Evolutionary conservation across 2,113 vertebrate genomes (phyloP).

Genomic region (Megaceryle torquata): DNA sequence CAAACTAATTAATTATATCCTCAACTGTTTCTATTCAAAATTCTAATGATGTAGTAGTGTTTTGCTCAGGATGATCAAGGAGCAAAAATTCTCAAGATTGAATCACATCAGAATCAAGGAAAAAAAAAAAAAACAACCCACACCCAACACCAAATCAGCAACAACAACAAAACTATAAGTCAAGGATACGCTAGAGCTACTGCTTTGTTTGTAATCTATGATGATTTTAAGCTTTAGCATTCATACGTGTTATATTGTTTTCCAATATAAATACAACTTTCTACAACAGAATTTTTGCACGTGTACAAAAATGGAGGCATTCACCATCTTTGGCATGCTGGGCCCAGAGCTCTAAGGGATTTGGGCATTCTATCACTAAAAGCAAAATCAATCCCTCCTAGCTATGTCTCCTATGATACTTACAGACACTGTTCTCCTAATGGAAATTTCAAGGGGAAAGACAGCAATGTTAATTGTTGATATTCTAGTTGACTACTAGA

Average conservation of each 20-base stretch:
- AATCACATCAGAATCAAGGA: background rate
- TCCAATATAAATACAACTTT: background rate
- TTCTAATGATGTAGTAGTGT: background rate
- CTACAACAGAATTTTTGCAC: background rate
- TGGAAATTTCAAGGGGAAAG: background rate
- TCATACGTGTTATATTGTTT: background rate
- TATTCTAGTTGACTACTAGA: background rate
- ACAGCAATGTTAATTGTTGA: background rate
- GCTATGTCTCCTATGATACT: background rate
- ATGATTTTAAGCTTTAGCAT: background rate
- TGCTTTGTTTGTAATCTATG: background rate
- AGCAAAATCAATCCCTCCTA: background rate
- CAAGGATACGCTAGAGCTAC: background rate
- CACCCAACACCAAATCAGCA: background rate
- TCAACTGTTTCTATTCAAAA: slow-evolving; percentile 40
- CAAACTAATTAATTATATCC: slow-evolving; percentile 40
- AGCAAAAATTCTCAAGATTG: background rate
- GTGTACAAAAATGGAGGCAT: background rate
- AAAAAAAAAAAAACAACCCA: too few relatives aligned
- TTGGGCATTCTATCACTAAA: background rate
- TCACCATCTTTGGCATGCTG: background rate
- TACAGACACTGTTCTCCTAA: background rate
- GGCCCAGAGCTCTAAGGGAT: background rate
- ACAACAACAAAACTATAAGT: background rate
- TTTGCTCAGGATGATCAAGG: background rate